phyloP scores from a whole-genome alignment of 2,888 invertebrate genomes.

The Acholoe squamosa region DNA sequence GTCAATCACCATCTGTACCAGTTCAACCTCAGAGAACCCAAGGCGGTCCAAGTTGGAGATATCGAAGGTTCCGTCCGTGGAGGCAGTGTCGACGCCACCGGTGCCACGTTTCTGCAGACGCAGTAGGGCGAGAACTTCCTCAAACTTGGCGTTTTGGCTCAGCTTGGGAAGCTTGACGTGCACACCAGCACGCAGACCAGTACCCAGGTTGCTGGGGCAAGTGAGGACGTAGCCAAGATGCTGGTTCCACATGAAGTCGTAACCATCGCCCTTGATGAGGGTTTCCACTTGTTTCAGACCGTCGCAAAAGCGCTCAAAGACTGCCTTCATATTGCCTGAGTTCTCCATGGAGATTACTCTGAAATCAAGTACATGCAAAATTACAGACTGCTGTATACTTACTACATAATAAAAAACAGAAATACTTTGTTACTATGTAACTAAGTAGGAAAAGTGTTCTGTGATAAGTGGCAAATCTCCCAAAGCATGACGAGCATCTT shows the following conservation, averaged over 20 bases:
- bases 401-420: too few species aligned
- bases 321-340: conserved; percentile 64
- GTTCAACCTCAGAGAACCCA: conserved; percentile 77
- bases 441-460: too few species aligned
- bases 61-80: conserved; percentile 77
- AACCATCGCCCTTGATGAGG: conserved; percentile 66
- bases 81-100: conserved; percentile 71
- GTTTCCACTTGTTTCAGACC: conserved; percentile 66
- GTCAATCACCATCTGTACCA: conserved; percentile 77
- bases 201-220: conserved; percentile 93
- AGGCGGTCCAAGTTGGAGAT: conserved; percentile 80
- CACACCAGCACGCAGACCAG: conserved; percentile 97
- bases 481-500: too few species aligned
- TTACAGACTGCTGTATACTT: too few species aligned
- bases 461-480: too few species aligned
- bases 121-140: conserved; percentile 63
- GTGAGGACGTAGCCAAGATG: conserved; percentile 90
- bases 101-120: conserved; percentile 65
- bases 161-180: conserved; percentile 92
- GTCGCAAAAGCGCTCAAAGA: conserved; percentile 66
- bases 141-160: conserved; percentile 62
- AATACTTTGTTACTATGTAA: too few species aligned
- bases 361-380: not conserved
- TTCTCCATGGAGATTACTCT: conserved; percentile 67
- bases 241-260: conserved; percentile 67